phyloP scores from a whole-genome alignment of 2,888 invertebrate genomes.

The Mythimna vitellina region DNA sequence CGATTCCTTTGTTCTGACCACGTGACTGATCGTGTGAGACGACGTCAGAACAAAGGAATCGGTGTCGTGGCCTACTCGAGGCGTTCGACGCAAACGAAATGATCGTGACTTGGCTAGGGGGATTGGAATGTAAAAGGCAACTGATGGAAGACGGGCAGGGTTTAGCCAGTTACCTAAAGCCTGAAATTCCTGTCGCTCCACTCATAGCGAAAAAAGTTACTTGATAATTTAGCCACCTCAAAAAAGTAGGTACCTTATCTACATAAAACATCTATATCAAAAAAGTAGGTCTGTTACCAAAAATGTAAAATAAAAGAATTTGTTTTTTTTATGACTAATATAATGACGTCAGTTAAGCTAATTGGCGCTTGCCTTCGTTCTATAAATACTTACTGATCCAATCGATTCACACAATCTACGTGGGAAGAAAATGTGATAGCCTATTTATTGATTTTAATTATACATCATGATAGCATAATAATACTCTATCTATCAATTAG shows the following conservation, averaged over 20 bases:
- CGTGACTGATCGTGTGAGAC: no score
- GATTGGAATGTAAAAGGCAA: no score
- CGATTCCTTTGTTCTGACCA: no score
- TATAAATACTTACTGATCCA: constrained; percentile 37
- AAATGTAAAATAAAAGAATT: background rate
- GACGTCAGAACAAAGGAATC: no score
- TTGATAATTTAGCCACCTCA: no score
- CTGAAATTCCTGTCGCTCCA: no score
- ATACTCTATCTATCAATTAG: constrained; percentile 19
- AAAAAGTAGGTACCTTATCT: constrained; percentile 3
- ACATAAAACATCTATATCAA: background rate
- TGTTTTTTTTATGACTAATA: constrained; percentile 6
- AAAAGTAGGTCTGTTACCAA: background rate
- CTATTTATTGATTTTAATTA: constrained; percentile 43
- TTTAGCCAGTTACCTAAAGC: no score
- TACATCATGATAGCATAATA: constrained; percentile 12
- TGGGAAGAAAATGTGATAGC: constrained; percentile 33
- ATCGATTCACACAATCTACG: constrained; percentile 37
- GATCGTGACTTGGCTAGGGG: no score
- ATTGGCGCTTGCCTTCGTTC: constrained; percentile 21
- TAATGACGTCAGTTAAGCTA: constrained; percentile 10
- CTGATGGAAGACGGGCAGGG: no score
- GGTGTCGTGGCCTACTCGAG: no score
- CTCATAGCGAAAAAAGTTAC: no score
- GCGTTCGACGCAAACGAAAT: no score